Evolutionary conservation across 2,113 vertebrate genomes (phyloP).

Genomic region (Grammomys dolichurus): DNA sequence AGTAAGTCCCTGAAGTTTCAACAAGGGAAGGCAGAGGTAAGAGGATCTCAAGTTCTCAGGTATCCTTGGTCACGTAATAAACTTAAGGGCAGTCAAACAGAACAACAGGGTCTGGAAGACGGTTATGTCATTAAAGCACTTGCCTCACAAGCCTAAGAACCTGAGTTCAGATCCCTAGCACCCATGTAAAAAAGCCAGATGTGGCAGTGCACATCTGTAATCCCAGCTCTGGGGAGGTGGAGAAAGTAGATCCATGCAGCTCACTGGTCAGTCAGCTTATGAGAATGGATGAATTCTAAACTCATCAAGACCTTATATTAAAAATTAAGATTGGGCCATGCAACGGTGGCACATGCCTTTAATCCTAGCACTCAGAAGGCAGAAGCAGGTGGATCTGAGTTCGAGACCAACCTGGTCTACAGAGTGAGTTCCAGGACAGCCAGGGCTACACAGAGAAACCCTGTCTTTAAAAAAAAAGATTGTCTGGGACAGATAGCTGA

Average conservation of each 20-base stretch:
- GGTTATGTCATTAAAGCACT: not conserved
- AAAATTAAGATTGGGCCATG: not conserved
- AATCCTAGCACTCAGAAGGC: no score
- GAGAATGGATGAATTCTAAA: not conserved
- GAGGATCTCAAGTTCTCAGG: not conserved
- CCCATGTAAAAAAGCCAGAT: not conserved
- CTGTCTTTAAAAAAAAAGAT: no score
- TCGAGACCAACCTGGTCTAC: no score
- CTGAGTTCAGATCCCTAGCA: not conserved
- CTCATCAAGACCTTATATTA: not conserved
- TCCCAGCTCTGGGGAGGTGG: not conserved
- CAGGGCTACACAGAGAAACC: no score
- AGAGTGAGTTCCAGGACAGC: no score
- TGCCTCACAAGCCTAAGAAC: not conserved
- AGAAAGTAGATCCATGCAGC: not conserved
- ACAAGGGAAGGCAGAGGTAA: not conserved
- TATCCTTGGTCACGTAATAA: not conserved
- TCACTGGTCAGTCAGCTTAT: no score
- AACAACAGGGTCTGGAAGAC: not conserved
- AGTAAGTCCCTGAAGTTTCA: not conserved
- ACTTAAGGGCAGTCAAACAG: not conserved
- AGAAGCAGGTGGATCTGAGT: no score
- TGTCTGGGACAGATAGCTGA: not conserved
- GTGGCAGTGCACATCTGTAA: not conserved
- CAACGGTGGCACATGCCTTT: no score